phyloP scores from a whole-genome alignment of 2,888 invertebrate genomes.

The Scrobipalpa costella region DNA sequence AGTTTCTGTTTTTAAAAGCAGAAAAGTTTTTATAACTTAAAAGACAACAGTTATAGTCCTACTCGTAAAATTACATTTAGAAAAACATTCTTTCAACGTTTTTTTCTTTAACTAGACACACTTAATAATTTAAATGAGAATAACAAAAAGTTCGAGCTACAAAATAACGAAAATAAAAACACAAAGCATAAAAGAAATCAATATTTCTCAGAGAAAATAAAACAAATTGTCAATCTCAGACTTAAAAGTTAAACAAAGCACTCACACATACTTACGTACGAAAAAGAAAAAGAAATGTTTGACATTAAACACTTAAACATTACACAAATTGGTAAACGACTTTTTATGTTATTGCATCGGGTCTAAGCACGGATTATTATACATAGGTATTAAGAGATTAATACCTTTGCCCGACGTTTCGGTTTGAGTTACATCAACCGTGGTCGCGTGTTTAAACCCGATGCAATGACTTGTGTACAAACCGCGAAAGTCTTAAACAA shows the following conservation, averaged over 20 bases:
- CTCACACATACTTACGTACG: slow-evolving; percentile 39
- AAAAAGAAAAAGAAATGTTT: slow-evolving; percentile 22
- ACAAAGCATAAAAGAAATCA: background rate
- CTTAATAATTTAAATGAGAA: slow-evolving; percentile 6
- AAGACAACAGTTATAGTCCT: background rate
- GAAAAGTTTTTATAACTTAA: too few relatives aligned
- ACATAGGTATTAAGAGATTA: too few relatives aligned
- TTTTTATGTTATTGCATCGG: too few relatives aligned
- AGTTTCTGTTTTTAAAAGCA: background rate
- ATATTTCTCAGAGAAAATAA: background rate
- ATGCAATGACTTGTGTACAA: too few relatives aligned
- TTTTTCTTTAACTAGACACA: slow-evolving; percentile 5
- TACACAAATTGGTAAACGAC: slow-evolving; percentile 64
- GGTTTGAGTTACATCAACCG: too few relatives aligned
- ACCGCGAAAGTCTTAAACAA: too few relatives aligned
- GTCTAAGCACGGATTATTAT: too few relatives aligned
- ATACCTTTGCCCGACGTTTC: too few relatives aligned
- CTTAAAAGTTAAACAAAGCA: slow-evolving; percentile 41
- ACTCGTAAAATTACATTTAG: background rate
- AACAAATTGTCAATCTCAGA: slow-evolving; percentile 35
- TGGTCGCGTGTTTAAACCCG: too few relatives aligned
- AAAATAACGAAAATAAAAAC: background rate
- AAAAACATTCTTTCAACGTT: slow-evolving; percentile 2
- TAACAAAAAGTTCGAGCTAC: background rate
- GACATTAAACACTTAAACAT: slow-evolving; percentile 32